Conservation (phyloP, 2,113 vertebrate genomes). For the Myodes glareolus region DNA sequence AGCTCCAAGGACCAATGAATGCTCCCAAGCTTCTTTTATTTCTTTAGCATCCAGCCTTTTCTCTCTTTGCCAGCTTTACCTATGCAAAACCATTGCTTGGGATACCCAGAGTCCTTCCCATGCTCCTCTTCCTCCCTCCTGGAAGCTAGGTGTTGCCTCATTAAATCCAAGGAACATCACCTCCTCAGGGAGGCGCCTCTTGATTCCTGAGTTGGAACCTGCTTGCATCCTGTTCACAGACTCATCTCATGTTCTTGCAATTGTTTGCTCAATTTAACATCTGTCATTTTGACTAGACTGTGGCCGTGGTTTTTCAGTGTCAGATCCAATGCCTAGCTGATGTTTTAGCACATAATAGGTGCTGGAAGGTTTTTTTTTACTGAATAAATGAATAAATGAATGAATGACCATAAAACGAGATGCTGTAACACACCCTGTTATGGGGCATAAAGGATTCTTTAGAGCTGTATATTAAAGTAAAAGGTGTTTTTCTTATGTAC, state of each 20-base stretch:
- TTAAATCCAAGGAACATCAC: not conserved
- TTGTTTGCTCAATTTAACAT: not conserved
- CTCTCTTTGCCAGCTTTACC: not conserved
- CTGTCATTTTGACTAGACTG: not conserved
- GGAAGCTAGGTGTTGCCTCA: not conserved
- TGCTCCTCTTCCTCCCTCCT: not conserved
- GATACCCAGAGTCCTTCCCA: not conserved
- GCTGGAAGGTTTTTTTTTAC: not conserved
- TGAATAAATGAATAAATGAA: not conserved
- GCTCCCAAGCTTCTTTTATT: not conserved
- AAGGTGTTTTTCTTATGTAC: not conserved
- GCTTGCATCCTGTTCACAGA: not conserved
- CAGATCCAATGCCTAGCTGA: not conserved
- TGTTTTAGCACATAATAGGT: not conserved
- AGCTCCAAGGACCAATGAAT: too few relatives aligned
- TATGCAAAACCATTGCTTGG: not conserved
- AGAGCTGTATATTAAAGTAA: not conserved
- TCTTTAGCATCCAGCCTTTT: not conserved
- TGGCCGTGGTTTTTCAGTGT: not conserved
- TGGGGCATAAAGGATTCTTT: not conserved
- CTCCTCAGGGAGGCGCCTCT: not conserved
- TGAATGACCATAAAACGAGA: not conserved
- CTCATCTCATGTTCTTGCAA: not conserved
- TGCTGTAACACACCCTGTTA: not conserved
- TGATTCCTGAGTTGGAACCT: not conserved